Evolutionary conservation across 2,113 vertebrate species (phyloP).

Genomic region (Marmota flaviventris): DNA sequence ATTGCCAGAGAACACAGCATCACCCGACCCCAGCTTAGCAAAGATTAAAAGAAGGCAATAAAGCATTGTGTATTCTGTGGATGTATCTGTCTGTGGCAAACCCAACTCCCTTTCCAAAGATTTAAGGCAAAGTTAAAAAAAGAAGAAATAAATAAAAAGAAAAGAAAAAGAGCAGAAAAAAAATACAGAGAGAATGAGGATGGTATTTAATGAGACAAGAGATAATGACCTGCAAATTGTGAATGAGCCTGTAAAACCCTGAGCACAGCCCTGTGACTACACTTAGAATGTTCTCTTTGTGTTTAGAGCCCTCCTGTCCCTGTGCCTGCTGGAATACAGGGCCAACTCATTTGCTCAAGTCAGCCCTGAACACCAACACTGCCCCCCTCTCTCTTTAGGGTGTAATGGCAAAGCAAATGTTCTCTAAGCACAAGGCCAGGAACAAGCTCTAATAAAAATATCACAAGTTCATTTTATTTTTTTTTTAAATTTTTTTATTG

Average conservation of each 20-base stretch:
- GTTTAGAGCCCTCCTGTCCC: background rate
- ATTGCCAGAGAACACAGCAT: background rate
- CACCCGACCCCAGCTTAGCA: background rate
- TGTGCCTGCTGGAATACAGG: background rate
- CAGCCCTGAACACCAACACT: background rate
- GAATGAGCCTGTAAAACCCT: background rate
- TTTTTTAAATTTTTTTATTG: too few relatives aligned
- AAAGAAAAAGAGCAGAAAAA: background rate
- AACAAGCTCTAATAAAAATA: slow-evolving; percentile 20
- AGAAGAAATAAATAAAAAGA: too few relatives aligned
- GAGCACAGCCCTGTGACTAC: background rate
- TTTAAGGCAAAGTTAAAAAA: background rate
- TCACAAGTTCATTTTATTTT: background rate
- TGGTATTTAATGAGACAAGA: slow-evolving; percentile 52
- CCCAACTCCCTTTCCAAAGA: slow-evolving; percentile 42
- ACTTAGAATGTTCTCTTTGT: background rate
- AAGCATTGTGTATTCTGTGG: background rate
- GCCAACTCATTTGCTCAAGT: slow-evolving; percentile 32
- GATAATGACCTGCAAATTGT: slow-evolving; percentile 20
- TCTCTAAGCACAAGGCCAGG: background rate
- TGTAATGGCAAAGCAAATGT: background rate
- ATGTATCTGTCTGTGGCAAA: background rate
- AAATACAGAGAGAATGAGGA: background rate
- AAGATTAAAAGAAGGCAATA: slow-evolving; percentile 13
- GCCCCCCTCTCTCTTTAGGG: background rate